Percentiles rank a stretch among this genome's conserved stretches.
Conservation (phyloP, 2,888 invertebrate species). For the Muscina levida region DNA sequence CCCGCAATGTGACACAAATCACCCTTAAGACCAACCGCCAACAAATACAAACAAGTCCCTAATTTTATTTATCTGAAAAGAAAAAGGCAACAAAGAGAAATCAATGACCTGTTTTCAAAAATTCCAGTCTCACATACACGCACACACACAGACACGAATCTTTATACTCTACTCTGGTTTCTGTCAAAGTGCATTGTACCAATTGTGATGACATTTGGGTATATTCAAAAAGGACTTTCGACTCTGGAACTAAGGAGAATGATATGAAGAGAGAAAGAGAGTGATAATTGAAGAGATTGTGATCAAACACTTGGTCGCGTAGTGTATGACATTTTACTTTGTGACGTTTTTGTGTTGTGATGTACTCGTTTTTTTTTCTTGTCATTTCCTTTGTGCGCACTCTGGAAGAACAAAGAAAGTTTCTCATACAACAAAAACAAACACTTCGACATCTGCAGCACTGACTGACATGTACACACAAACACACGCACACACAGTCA, state of each 20-base stretch:
- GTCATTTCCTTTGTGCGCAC: slow-evolving; percentile 36
- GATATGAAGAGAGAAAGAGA: not conserved
- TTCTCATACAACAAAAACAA: slow-evolving; percentile 24
- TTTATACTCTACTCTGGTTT: not conserved
- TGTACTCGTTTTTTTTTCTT: slow-evolving; percentile 19
- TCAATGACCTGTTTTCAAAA: slow-evolving; percentile 61
- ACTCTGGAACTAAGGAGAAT: not conserved
- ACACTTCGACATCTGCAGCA: slow-evolving; percentile 19
- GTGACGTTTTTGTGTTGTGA: slow-evolving; percentile 11
- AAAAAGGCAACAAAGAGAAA: slow-evolving; percentile 24
- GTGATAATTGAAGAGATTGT: not conserved
- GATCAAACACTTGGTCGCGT: slow-evolving; percentile 24
- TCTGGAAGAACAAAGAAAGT: slow-evolving; percentile 66
- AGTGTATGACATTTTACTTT: not conserved
- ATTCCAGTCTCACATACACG: slow-evolving; percentile 2
- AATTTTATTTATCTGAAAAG: not conserved
- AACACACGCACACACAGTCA: slow-evolving; percentile 20
- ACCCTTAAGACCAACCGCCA: slow-evolving; percentile 12
- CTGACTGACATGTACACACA: slow-evolving; percentile 23
- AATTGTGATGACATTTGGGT: slow-evolving; percentile 6
- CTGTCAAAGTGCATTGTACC: slow-evolving; percentile 36
- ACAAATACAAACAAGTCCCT: slow-evolving; percentile 2
- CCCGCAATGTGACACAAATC: slow-evolving; percentile 20
- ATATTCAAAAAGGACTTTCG: slow-evolving; percentile 23
- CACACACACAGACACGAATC: not conserved